phyloP scores from a whole-genome alignment of 2,888 invertebrate genomes.

The Andrena dorsata region DNA sequence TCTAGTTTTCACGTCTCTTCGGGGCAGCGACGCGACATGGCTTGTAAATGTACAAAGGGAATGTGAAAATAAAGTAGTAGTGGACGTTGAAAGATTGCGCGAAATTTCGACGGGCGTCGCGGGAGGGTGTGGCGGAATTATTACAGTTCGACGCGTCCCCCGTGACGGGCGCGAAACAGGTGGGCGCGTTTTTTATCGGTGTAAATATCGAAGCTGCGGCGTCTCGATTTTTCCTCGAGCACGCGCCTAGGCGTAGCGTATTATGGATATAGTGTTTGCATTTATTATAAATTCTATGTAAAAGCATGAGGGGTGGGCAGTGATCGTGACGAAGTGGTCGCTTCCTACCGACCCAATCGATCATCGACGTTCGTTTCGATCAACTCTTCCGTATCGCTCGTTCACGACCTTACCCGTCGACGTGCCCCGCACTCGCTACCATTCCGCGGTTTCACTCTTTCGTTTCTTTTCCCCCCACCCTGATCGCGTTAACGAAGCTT shows the following conservation, averaged over 20 bases:
- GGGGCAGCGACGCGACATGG: conserved; percentile 13
- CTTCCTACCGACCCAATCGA: conserved; percentile 8
- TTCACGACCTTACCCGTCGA: background rate
- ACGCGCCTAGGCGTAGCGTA: conserved; percentile 62
- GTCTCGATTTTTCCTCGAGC: conserved; percentile 34
- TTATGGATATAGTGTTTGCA: conserved; percentile 78
- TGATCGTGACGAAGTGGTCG: conserved; percentile 47
- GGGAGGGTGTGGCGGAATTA: conserved; percentile 2
- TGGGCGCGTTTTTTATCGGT: background rate
- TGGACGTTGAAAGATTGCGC: conserved; percentile 18
- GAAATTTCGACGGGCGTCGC: background rate
- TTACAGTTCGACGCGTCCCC: conserved; percentile 24
- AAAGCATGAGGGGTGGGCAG: conserved; percentile 54
- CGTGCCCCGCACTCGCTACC: background rate
- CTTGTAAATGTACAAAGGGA: conserved; percentile 46
- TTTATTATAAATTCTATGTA: conserved; percentile 81
- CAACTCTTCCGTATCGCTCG: conserved; percentile 19
- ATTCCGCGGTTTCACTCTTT: conserved; percentile 8
- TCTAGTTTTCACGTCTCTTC: conserved; percentile 68
- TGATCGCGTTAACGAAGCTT: conserved; percentile 5
- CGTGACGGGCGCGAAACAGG: background rate
- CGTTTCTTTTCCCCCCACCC: background rate
- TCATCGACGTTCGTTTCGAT: conserved; percentile 11
- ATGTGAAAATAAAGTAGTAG: conserved; percentile 25
- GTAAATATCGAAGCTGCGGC: conserved; percentile 58